Evolutionary conservation across 2,113 vertebrate species (phyloP), one percentile per base, ranked within the genome.

Genomic region (Pseudorasbora parva): DNA sequence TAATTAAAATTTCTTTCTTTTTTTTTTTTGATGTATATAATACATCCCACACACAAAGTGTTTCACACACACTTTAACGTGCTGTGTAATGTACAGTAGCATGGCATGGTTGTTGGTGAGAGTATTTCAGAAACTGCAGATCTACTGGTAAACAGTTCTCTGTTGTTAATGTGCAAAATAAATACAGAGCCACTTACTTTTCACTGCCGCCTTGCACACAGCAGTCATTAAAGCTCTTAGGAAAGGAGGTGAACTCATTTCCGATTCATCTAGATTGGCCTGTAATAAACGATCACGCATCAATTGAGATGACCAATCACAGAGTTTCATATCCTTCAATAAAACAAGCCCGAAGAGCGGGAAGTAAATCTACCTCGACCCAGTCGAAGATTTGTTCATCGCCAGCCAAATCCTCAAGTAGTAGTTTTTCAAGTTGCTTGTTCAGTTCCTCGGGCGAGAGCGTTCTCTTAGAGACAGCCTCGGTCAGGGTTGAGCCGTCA

Each of bases 371-470:
- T 93, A 99, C 98, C 96, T 99, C 98, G 81, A 98, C 97, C 98
- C 98, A 99, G 89, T 99, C 98, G 91, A 99, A 99, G 93, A 99
- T 99, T 90, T 97, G 96, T 92, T 99, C 98, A 23, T 99, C 97
- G 10, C 95, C 97, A 9, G 96, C 97, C 93, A 96, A 95, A 81
- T 99, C 98, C 91, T 98, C 97, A 77, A 96, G 94, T 82, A 99
- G 95, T 87, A 99, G 96, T 89, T 94, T 97, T 86, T 99, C 97
- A 41, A 99, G 94, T 89, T 97, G 96, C 83, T 90, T 95, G 90
- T 93, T 96, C 76, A 98, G 93, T 90, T 98, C 97, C 87, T 98
- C 98, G 0, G 95, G 94, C 87, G 95, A 96, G 86, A 97, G 92
- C 69, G 94, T 95, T 87, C 90, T 95, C 93, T 93, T 96, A 83